Evolutionary conservation across 2,888 invertebrate genomes (phyloP), one percentile per base, ranked within the genome.

Genomic region (Limulus polyphemus): DNA sequence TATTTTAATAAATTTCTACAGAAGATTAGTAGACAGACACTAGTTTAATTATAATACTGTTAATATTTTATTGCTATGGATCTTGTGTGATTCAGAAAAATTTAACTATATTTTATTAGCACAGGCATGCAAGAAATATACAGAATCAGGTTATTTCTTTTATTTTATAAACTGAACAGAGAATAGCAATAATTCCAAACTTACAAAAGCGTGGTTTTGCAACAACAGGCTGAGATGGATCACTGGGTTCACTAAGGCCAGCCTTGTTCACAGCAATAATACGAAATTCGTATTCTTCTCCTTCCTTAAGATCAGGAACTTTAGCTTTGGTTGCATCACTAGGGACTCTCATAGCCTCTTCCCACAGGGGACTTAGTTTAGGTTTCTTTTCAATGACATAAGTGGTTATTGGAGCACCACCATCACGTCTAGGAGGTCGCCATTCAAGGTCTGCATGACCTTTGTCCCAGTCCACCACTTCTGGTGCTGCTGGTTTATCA

Each of bases 241-340:
- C 77, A 48, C 75, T 75, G 11, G 76, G 73, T 56, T 77, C 92
- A 49, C 91, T 88, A 1, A 87, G 87, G 1, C 97, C 95, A 11
- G 93, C 95, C 77, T 94, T 95, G 79, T 97, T 97, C 17, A 93
- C 85, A 47, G 95, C 94, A 9, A 87, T 82, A 0, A 97, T 88
- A 14, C 95, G 82, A 82, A 97, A 97, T 78, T 95, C 94, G 77
- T 95, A 91, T 78, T 94, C 92, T 64, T 88, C 87, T 62, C 89
- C 85, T 79, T 94, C 93, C 67, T 90, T 91, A 47, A 95, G 79
- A 67, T 88, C 90, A 55, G 85, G 84, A 47, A 93, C 86, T 73
- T 87, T 86, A 11, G 70, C 72, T 59, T 71, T 70, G 10, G 64
- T 61, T n/a, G 61, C 62, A 14, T 65, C 61, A 1, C 70, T 71